Evolutionary conservation across 1,140 invertebrate genomes (phyloP).

Genomic region (Drosophila quadrilineata): DNA sequence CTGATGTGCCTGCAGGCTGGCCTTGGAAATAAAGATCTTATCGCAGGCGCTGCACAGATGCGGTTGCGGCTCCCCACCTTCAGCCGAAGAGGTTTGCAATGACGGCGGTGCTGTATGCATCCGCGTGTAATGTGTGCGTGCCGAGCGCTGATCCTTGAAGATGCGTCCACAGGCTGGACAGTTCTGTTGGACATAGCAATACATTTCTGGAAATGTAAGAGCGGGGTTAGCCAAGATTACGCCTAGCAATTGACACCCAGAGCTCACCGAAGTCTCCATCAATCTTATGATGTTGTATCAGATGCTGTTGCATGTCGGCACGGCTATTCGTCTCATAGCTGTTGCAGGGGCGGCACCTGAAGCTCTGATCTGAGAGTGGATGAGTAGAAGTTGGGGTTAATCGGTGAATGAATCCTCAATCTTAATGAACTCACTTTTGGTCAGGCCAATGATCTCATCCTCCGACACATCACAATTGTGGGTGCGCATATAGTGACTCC

Average conservation of each 20-base stretch:
- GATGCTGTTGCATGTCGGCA: constrained; percentile 58
- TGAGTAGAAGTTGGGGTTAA: not conserved
- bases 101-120: constrained; percentile 53
- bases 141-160: constrained; percentile 64
- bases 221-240: not conserved
- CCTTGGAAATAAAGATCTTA: constrained; percentile 56
- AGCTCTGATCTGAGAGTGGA: constrained; percentile 52
- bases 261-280: constrained; percentile 62
- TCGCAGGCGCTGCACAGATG: constrained; percentile 48
- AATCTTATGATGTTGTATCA: constrained; percentile 63
- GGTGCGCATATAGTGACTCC: constrained; percentile 54
- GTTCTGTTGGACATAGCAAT: constrained; percentile 65
- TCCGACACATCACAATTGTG: constrained; percentile 57
- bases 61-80: constrained; percentile 17
- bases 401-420: not conserved
- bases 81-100: constrained; percentile 32
- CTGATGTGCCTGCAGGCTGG: constrained; percentile 56
- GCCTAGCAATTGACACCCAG: not conserved
- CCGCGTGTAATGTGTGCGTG: constrained; percentile 60
- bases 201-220: constrained; percentile 48
- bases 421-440: constrained; percentile 41
- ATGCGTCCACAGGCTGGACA: constrained; percentile 63
- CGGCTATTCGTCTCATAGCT: constrained; percentile 53
- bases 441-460: constrained; percentile 64
- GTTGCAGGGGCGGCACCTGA: constrained; percentile 65